These are phyloP conservation scores for Mylabris sibirica DNA, from an alignment of 2,888 invertebrate genomes.

Conservation along the genomic window DNA sequence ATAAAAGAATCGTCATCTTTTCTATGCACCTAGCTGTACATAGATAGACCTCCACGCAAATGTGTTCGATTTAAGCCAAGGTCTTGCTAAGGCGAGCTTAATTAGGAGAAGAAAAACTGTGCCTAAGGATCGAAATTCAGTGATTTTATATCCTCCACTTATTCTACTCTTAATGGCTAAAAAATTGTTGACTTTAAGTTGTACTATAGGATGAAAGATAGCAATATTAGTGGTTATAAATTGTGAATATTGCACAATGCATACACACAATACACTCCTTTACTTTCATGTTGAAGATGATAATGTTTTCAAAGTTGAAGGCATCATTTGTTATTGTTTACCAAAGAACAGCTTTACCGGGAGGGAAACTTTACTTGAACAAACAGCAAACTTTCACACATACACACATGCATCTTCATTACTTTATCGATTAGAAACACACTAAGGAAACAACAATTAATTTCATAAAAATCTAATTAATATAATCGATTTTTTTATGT, in stretches of 20 bases:
- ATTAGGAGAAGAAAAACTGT: too few relatives aligned
- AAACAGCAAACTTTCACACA: constrained; percentile 27
- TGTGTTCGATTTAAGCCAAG: too few relatives aligned
- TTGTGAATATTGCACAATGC: constrained; percentile 27
- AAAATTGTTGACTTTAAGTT: constrained; percentile 33
- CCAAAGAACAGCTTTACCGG: constrained; percentile 34
- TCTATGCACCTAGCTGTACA: too few relatives aligned
- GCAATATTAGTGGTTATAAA: constrained; percentile 27
- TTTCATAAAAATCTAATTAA: background rate
- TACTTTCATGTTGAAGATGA: constrained; percentile 23
- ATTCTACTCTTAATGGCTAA: constrained; percentile 22
- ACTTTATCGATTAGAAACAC: constrained; percentile 9
- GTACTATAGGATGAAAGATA: constrained; percentile 23
- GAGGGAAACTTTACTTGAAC: constrained; percentile 32
- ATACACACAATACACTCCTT: constrained; percentile 2
- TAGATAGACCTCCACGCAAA: too few relatives aligned
- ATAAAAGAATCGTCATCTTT: too few relatives aligned
- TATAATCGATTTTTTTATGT: too few relatives aligned
- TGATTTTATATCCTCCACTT: background rate
- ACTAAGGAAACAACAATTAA: background rate
- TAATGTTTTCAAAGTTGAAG: constrained; percentile 32
- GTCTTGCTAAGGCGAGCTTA: too few relatives aligned
- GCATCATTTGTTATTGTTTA: constrained; percentile 36
- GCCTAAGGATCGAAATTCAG: too few relatives aligned
- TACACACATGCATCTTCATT: background rate